These are phyloP conservation scores for Pygathrix nemaeus DNA, from an alignment of 2,113 vertebrate genomes.

Conservation along the genomic window DNA sequence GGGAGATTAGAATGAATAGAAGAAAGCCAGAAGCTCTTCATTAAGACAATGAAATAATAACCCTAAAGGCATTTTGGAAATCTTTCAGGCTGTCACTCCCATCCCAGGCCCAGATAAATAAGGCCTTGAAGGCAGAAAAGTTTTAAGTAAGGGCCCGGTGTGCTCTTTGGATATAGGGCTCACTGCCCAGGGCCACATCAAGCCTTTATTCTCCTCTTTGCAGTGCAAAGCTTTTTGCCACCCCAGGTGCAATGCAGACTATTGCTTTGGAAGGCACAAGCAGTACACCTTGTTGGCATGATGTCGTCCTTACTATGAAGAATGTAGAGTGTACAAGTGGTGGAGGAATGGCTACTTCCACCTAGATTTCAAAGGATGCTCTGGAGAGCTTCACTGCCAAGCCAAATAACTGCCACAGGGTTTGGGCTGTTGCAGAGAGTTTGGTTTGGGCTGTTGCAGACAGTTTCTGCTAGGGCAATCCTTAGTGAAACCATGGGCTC, in stretches of 20 bases:
- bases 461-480: neutral
- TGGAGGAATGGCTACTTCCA: neutral
- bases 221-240: neutral
- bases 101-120: neutral
- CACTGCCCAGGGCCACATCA: neutral
- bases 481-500: neutral
- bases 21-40: neutral
- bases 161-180: neutral
- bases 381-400: neutral
- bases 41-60: neutral
- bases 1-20: no score
- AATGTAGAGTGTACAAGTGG: no score
- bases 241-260: neutral
- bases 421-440: neutral
- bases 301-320: neutral
- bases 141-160: neutral
- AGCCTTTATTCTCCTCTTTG: neutral
- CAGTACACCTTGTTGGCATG: rapidly evolving
- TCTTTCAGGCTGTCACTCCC: neutral
- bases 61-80: neutral
- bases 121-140: neutral
- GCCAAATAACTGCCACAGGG: neutral
- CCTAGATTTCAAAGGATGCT: neutral
- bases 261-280: neutral
- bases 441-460: no score